phyloP scores from a whole-genome alignment of 2,113 vertebrate genomes.

The Melospiza georgiana region DNA sequence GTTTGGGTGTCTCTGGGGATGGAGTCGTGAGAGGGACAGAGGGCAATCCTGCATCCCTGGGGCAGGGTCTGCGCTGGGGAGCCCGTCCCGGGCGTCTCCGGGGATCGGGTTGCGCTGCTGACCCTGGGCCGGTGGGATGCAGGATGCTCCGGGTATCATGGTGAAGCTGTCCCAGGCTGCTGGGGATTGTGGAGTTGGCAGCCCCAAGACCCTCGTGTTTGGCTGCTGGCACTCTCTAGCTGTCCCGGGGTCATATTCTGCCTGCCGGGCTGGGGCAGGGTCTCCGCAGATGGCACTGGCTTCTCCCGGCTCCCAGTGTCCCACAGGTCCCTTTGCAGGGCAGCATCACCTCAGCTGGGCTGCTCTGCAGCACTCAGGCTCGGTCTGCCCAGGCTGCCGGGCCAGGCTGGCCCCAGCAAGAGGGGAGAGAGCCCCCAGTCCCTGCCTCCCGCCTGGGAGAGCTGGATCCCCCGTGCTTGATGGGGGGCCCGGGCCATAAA shows the following conservation, averaged over 20 bases:
- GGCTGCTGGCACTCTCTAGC: background rate
- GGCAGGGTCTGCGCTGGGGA: background rate
- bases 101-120: background rate
- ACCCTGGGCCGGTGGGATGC: background rate
- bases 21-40: background rate
- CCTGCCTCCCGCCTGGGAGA: background rate
- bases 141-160: background rate
- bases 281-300: background rate
- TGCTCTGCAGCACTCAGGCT: rapidly evolving
- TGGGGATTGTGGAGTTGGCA: background rate
- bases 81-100: background rate
- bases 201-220: background rate
- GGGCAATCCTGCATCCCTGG: background rate
- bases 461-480: background rate
- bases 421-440: background rate
- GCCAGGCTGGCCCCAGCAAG: background rate
- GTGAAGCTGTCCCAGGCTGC: background rate
- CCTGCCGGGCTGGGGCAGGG: background rate
- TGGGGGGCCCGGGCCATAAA: constrained; percentile 32
- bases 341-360: background rate
- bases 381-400: background rate
- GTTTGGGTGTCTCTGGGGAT: background rate
- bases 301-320: rapidly evolving
- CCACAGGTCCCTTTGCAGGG: background rate
- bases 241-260: background rate